These are phyloP conservation scores for Trypoxylon attenuatum DNA, from an alignment of 2,888 invertebrate genomes.

Conservation along the genomic window DNA sequence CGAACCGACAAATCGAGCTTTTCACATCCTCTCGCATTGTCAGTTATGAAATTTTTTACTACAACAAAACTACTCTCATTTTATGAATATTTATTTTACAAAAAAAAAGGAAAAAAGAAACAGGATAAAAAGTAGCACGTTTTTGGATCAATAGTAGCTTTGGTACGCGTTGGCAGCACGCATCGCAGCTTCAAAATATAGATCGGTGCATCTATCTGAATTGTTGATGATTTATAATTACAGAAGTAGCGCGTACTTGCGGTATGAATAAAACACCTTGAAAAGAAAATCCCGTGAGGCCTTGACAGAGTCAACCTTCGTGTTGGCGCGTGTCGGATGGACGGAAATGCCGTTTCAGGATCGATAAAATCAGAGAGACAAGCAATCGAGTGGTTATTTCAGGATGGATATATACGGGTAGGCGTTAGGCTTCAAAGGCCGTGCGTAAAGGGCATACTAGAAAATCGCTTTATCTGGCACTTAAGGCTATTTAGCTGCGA, in stretches of 20 bases:
- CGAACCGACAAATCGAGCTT: too few species aligned
- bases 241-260: not conserved
- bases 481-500: slow-evolving; percentile 29
- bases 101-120: too few species aligned
- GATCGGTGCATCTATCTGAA: too few species aligned
- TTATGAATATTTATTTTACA: too few species aligned
- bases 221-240: too few species aligned
- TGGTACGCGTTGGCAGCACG: too few species aligned
- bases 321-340: not conserved
- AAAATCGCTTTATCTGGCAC: slow-evolving; percentile 21
- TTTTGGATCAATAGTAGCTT: too few species aligned
- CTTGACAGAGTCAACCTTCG: not conserved
- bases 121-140: too few species aligned
- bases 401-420: slow-evolving; percentile 15
- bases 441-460: slow-evolving; percentile 31
- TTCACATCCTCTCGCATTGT: too few species aligned
- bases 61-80: too few species aligned
- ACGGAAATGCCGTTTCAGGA: not conserved
- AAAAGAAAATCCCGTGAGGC: not conserved
- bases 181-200: too few species aligned
- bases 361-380: slow-evolving; percentile 20
- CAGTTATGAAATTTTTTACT: too few species aligned
- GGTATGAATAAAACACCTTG: not conserved
- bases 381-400: slow-evolving; percentile 36
- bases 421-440: slow-evolving; percentile 38